Conservation (phyloP, 2,113 vertebrate genomes). For the Eulemur macaco region DNA sequence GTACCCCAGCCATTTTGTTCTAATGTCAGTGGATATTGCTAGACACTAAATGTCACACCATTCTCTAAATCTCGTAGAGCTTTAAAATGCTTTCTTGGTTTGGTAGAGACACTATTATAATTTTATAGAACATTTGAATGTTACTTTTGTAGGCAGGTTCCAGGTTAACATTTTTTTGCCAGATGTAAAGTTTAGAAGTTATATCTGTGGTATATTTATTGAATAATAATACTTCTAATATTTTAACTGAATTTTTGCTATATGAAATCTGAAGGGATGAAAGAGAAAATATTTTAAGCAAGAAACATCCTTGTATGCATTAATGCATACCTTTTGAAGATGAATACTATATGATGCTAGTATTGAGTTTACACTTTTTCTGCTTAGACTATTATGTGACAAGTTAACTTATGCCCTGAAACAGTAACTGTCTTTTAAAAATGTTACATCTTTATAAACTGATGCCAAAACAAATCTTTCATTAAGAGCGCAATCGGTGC, state of each 20-base stretch:
- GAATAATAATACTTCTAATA: background rate
- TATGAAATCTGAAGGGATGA: background rate
- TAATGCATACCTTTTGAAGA: background rate
- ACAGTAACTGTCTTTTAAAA: background rate
- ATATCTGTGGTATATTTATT: background rate
- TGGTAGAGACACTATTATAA: background rate
- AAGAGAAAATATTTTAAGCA: background rate
- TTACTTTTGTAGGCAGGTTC: background rate
- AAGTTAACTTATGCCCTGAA: background rate
- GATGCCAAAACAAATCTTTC: background rate
- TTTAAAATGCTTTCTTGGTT: background rate
- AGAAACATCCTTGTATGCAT: background rate
- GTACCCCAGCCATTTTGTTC: background rate
- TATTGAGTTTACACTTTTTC: background rate
- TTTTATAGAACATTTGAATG: background rate
- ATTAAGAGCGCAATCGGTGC: conserved; percentile 26
- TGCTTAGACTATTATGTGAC: background rate
- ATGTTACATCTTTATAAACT: background rate
- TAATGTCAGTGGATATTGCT: background rate
- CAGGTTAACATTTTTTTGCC: background rate
- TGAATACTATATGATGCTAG: background rate
- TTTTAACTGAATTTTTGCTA: background rate
- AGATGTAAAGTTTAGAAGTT: background rate
- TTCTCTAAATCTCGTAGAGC: background rate
- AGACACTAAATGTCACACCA: background rate